Evolutionary conservation across 2,888 invertebrate species (phyloP).

Genomic region (Acleris sparsana): DNA sequence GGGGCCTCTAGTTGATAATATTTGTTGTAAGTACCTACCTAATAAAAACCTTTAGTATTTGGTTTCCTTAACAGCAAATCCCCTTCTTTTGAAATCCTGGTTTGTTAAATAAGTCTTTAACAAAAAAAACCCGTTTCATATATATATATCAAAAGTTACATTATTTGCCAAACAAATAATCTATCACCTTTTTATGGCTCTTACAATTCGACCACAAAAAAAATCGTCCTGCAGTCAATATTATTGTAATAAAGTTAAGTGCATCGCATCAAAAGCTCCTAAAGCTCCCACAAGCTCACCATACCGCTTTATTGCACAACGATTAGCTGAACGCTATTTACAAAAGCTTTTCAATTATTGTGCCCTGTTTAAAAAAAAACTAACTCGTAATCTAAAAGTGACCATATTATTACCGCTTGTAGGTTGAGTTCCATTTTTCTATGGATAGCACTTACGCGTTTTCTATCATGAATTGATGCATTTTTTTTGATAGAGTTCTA

Average conservation of each 20-base stretch:
- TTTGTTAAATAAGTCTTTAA: too few species aligned
- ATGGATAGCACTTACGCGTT: too few species aligned
- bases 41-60: too few species aligned
- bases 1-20: too few species aligned
- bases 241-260: slow-evolving; percentile 58
- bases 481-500: background rate
- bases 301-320: slow-evolving; percentile 73
- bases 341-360: slow-evolving; percentile 13
- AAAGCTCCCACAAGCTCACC: slow-evolving; percentile 52
- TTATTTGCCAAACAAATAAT: background rate
- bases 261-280: slow-evolving; percentile 52
- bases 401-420: too few species aligned
- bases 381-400: background rate
- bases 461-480: too few species aligned
- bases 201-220: slow-evolving; percentile 33
- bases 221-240: slow-evolving; percentile 43
- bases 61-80: too few species aligned
- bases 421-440: too few species aligned
- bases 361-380: background rate
- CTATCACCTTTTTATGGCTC: slow-evolving; percentile 4
- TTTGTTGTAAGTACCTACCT: too few species aligned
- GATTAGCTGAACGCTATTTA: slow-evolving; percentile 53
- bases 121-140: too few species aligned
- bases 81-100: too few species aligned
- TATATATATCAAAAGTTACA: too few species aligned